These are phyloP conservation scores for Platyura marginata DNA, from an alignment of 1,140 invertebrate genomes.

Conservation along the genomic window DNA sequence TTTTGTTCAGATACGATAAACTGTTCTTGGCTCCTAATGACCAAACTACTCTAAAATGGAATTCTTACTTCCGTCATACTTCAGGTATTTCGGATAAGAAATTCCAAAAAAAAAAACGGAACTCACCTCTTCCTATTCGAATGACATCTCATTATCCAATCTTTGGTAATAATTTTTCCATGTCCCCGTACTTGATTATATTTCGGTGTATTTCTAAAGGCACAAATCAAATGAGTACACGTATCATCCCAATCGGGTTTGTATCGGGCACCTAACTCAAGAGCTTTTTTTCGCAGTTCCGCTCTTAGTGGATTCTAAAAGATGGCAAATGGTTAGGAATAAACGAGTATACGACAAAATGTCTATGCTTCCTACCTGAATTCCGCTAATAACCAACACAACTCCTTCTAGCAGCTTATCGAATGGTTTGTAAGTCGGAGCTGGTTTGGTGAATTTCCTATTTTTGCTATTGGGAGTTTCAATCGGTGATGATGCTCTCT, in stretches of 20 bases:
- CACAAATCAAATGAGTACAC: conserved; percentile 76
- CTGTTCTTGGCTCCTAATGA: no score
- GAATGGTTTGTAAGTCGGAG: conserved; percentile 29
- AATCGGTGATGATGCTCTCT: background rate
- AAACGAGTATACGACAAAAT: no score
- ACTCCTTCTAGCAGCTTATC: conserved; percentile 41
- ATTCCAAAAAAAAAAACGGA: no score
- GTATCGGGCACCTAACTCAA: conserved; percentile 65
- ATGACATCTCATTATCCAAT: conserved; percentile 59
- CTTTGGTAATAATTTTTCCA: conserved; percentile 49
- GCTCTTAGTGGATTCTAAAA: conserved; percentile 58
- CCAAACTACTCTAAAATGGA: no score
- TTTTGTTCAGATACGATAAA: no score
- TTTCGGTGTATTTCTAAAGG: conserved; percentile 77
- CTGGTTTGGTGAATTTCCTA: background rate
- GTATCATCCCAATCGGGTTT: conserved; percentile 48
- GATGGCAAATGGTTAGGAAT: no score
- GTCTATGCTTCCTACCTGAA: conserved; percentile 19
- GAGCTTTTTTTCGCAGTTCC: conserved; percentile 43
- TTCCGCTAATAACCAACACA: conserved; percentile 66
- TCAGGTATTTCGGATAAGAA: no score
- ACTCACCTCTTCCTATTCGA: conserved; percentile 30
- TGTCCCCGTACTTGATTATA: conserved; percentile 50
- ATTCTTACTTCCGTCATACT: no score
- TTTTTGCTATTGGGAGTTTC: conserved; percentile 6